Conservation (phyloP, 2,113 vertebrate genomes). For the Prunella fulvescens region DNA sequence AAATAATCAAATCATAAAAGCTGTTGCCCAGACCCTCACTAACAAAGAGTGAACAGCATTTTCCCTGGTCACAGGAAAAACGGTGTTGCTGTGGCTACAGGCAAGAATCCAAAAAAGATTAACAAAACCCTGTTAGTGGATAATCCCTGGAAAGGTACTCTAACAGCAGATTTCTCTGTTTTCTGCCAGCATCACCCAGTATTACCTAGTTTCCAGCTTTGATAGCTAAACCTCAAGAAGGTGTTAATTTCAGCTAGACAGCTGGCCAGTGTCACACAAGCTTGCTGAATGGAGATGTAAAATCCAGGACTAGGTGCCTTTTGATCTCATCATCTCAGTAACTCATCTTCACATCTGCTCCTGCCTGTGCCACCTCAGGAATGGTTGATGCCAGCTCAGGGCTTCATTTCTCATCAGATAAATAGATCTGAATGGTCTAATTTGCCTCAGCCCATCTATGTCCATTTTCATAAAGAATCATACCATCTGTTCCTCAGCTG, state of each 20-base stretch:
- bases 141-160: slow-evolving; percentile 30
- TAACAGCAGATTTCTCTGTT: neutral
- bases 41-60: neutral
- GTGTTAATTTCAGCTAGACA: neutral
- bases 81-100: neutral
- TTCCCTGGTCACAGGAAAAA: neutral
- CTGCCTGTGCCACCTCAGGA: neutral
- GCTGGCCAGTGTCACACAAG: neutral
- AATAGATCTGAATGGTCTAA: neutral
- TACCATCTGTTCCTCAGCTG: slow-evolving; percentile 4
- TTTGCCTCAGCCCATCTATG: neutral
- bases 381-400: neutral
- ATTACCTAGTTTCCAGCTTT: neutral
- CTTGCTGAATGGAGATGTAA: neutral
- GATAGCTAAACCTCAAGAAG: neutral
- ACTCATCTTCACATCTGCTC: neutral
- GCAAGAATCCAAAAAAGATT: slow-evolving; percentile 13
- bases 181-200: neutral
- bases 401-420: neutral
- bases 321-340: neutral
- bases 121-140: neutral
- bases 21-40: neutral
- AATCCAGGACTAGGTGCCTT: neutral
- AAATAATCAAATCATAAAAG: neutral
- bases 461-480: neutral